These are phyloP conservation scores for Parnassius apollo DNA, from an alignment of 2,888 invertebrate genomes.

Conservation along the genomic window DNA sequence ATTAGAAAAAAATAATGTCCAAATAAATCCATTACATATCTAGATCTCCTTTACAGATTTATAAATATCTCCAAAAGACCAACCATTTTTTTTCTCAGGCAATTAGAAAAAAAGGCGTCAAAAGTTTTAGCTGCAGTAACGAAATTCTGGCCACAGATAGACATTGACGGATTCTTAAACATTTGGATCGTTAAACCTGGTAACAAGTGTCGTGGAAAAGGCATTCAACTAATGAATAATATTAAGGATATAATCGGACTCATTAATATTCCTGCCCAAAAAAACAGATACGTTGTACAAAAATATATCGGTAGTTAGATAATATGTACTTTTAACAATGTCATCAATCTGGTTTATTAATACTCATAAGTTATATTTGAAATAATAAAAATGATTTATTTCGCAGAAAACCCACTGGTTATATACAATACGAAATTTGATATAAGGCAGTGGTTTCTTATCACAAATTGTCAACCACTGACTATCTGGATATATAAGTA, in stretches of 20 bases:
- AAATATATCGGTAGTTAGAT: slow-evolving; percentile 91
- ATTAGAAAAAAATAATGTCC: no score
- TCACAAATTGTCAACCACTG: slow-evolving; percentile 94
- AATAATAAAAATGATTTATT: background rate
- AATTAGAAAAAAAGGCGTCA: slow-evolving; percentile 77
- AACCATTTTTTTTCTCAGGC: slow-evolving; percentile 47
- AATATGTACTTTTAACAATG: background rate
- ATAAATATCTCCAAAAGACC: no score
- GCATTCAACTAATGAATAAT: slow-evolving; percentile 92
- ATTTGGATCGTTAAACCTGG: slow-evolving; percentile 98
- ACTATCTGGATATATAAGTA: slow-evolving; percentile 96
- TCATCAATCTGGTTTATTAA: background rate
- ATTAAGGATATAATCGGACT: slow-evolving; percentile 91
- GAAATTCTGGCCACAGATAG: slow-evolving; percentile 90
- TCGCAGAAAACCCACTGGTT: slow-evolving; percentile 91
- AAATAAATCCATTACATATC: no score
- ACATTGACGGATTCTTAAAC: slow-evolving; percentile 92
- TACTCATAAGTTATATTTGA: background rate
- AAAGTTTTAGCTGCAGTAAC: slow-evolving; percentile 84
- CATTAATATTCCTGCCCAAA: slow-evolving; percentile 84
- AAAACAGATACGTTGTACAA: slow-evolving; percentile 94
- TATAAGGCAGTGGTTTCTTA: slow-evolving; percentile 96
- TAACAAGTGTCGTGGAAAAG: slow-evolving; percentile 94
- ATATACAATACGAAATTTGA: slow-evolving; percentile 96
- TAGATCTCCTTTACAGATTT: no score